These are phyloP conservation scores for Troides aeacus DNA, from an alignment of 2,888 invertebrate species.

Conservation along the genomic window DNA sequence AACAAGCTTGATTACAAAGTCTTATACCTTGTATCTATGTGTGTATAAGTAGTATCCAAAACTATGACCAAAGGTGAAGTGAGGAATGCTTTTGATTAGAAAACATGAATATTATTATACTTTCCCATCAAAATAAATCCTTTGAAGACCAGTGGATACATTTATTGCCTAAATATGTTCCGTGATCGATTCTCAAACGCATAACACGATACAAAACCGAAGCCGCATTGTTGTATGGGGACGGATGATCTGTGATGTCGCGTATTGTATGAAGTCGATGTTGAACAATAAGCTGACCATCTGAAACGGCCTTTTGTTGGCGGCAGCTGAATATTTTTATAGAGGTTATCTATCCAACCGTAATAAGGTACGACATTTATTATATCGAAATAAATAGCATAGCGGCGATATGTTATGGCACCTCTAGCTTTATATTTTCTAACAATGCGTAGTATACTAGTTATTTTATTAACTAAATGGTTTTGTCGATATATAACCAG, in stretches of 20 bases:
- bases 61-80: no score
- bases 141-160: conserved; percentile 37
- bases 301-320: conserved; percentile 61
- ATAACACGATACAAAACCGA: conserved; percentile 65
- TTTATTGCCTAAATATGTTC: conserved; percentile 51
- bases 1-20: not conserved
- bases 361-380: conserved; percentile 48
- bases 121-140: not conserved
- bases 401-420: conserved; percentile 8
- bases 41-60: no score
- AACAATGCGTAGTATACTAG: not conserved
- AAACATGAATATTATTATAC: no score
- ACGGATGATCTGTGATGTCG: conserved; percentile 68
- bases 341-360: conserved; percentile 57
- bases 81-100: no score
- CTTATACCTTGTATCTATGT: no score
- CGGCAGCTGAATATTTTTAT: conserved; percentile 71
- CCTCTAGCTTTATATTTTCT: not conserved
- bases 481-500: not conserved
- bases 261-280: conserved; percentile 59
- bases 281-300: conserved; percentile 75
- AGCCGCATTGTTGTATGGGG: conserved; percentile 58
- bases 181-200: conserved; percentile 57
- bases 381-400: conserved; percentile 32
- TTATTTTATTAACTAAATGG: not conserved